These are phyloP conservation scores for Microplitis mediator DNA, from an alignment of 1,140 invertebrate genomes.

Conservation along the genomic window DNA sequence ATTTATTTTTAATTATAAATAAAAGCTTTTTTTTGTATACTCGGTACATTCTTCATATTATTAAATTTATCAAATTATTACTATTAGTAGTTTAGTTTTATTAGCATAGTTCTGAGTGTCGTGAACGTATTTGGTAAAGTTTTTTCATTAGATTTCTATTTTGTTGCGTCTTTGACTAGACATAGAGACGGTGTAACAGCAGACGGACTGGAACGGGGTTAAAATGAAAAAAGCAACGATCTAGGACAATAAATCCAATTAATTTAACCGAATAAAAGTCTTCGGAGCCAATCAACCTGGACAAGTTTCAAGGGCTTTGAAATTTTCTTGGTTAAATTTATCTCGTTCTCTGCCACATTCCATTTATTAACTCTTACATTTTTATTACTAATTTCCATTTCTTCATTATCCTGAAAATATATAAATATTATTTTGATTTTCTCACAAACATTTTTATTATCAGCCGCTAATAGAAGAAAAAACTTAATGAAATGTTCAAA, in stretches of 20 bases:
- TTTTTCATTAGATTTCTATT: no score
- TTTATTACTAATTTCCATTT: background rate
- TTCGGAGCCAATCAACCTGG: conserved; percentile 24
- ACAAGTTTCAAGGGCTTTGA: background rate
- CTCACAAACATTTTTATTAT: no score
- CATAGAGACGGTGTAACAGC: background rate
- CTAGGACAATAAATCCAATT: conserved; percentile 17
- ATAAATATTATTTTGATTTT: background rate
- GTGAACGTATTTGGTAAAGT: no score
- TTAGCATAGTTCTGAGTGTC: no score
- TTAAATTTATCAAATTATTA: no score
- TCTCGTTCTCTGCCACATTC: conserved; percentile 9
- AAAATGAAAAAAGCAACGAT: background rate
- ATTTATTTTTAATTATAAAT: no score
- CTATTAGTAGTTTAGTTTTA: no score
- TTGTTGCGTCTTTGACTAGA: no score
- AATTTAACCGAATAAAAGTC: conserved; percentile 25
- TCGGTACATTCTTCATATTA: no score
- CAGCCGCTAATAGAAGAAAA: no score
- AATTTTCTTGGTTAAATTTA: conserved; percentile 16
- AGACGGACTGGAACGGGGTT: background rate
- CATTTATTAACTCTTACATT: background rate
- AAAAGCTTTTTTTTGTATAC: no score
- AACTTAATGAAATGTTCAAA: no score
- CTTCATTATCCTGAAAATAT: conserved; percentile 14